These are phyloP conservation scores for Euclidia mi DNA, from an alignment of 2,888 invertebrate species.

Conservation along the genomic window DNA sequence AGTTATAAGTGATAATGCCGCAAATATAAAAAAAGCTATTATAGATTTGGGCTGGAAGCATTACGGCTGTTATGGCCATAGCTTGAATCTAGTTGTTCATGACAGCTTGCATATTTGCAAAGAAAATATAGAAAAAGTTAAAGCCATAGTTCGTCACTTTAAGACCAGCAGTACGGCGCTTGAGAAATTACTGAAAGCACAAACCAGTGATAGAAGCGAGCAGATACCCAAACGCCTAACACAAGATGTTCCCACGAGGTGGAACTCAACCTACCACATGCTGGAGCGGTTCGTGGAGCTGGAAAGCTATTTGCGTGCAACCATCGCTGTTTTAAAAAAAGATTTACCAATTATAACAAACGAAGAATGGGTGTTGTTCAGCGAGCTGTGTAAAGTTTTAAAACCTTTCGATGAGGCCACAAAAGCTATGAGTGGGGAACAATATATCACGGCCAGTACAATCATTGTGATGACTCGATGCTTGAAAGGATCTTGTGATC, in stretches of 20 bases:
- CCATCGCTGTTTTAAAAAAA: slow-evolving; percentile 29
- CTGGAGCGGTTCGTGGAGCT: slow-evolving; percentile 43
- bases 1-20: slow-evolving; percentile 24
- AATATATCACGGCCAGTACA: slow-evolving; percentile 44
- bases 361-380: slow-evolving; percentile 42
- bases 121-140: slow-evolving; percentile 35
- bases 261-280: slow-evolving; percentile 35
- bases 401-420: slow-evolving; percentile 55
- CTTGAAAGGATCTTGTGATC: slow-evolving; percentile 30
- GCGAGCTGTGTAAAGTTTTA: slow-evolving; percentile 38
- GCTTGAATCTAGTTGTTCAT: slow-evolving; percentile 46
- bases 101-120: slow-evolving; percentile 18
- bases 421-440: slow-evolving; percentile 46
- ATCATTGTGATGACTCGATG: slow-evolving; percentile 45
- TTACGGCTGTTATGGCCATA: slow-evolving; percentile 50
- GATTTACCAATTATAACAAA: slow-evolving; percentile 29
- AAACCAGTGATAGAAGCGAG: neutral
- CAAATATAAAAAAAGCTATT: slow-evolving; percentile 20
- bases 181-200: neutral
- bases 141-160: slow-evolving; percentile 35
- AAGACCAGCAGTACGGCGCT: slow-evolving; percentile 11
- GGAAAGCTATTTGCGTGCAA: neutral
- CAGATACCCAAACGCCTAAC: neutral
- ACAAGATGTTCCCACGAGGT: neutral
- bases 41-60: slow-evolving; percentile 39